Evolutionary conservation across 2,888 invertebrate species (phyloP).

Genomic region (Sinhomidia bicolor): DNA sequence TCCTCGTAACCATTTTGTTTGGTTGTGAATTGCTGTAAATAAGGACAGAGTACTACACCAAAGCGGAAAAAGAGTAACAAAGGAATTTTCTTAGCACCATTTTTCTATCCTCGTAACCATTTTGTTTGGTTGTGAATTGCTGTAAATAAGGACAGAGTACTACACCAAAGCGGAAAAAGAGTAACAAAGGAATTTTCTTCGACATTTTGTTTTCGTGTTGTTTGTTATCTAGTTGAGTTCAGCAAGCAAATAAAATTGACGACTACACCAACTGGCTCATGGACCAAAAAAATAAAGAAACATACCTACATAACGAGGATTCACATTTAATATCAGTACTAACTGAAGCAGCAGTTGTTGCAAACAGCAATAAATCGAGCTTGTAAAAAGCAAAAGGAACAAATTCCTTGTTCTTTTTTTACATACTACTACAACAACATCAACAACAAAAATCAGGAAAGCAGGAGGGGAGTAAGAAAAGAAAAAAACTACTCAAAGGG

Average conservation of each 20-base stretch:
- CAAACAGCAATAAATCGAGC: constrained; percentile 36
- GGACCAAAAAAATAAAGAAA: constrained; percentile 1
- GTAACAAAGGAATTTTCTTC: neutral
- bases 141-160: neutral
- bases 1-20: no score
- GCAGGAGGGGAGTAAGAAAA: neutral
- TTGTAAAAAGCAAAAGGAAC: constrained; percentile 25
- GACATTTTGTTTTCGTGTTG: neutral
- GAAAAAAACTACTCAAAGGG: neutral
- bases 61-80: neutral
- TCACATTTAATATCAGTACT: neutral
- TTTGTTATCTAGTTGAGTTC: neutral
- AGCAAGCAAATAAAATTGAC: constrained; percentile 9
- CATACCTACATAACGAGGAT: neutral
- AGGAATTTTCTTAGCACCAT: neutral
- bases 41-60: neutral
- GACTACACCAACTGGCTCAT: neutral
- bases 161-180: neutral
- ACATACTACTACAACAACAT: neutral
- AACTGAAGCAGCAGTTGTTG: neutral
- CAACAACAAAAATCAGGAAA: neutral
- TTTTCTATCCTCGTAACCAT: no score
- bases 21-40: neutral
- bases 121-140: no score
- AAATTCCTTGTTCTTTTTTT: neutral